A percentile compares a stretch with the other conserved stretches of the same genome.
phyloP scores from a whole-genome alignment of 1,140 invertebrate genomes.

The Cherax quadricarinatus region DNA sequence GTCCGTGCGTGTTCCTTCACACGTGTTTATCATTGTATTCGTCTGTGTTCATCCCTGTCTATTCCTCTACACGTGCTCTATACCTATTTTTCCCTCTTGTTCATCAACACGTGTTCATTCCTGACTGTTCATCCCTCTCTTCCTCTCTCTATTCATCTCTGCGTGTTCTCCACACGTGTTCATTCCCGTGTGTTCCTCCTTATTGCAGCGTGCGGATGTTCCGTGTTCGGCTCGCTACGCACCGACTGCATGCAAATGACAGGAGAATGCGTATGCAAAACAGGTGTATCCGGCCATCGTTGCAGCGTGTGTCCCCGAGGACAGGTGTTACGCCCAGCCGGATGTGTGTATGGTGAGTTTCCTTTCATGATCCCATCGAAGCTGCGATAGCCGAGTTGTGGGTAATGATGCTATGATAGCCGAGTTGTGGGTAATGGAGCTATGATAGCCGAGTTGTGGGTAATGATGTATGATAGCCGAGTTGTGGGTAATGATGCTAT shows the following conservation, averaged over 20 bases:
- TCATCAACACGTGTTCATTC: too few relatives aligned
- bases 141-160: too few relatives aligned
- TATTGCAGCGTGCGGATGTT: slow-evolving; percentile 86
- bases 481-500: not conserved
- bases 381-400: not conserved
- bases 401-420: too few relatives aligned
- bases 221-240: slow-evolving; percentile 85
- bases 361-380: not conserved
- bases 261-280: slow-evolving; percentile 87
- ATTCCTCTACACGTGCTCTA: too few relatives aligned
- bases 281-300: slow-evolving; percentile 85
- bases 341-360: slow-evolving; percentile 85
- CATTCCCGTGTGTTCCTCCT: slow-evolving; percentile 21
- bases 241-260: slow-evolving; percentile 91
- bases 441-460: not conserved
- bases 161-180: not conserved
- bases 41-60: too few relatives aligned
- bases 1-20: too few relatives aligned
- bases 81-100: too few relatives aligned
- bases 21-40: too few relatives aligned
- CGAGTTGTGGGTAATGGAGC: not conserved
- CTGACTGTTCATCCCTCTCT: too few relatives aligned
- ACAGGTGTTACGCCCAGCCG: slow-evolving; percentile 85
- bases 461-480: not conserved
- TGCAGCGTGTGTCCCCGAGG: slow-evolving; percentile 89